Conservation (phyloP, 2,797 vertebrate genomes). For the Balearica regulorum region DNA sequence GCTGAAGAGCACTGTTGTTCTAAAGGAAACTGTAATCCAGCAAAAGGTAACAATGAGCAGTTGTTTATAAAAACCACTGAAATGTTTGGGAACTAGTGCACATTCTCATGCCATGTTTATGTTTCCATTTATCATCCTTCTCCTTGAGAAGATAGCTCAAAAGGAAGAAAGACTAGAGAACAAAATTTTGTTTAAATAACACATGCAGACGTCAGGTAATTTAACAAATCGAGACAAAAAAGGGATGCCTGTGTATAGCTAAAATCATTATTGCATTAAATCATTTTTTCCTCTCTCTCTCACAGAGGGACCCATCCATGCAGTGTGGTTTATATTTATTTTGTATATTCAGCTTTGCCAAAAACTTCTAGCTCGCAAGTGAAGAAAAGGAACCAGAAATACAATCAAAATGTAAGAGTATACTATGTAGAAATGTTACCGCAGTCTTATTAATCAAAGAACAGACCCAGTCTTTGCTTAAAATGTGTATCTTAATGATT, state of each 20-base stretch:
- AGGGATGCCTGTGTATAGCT: slow-evolving; percentile 66
- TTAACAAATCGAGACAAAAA: slow-evolving; percentile 74
- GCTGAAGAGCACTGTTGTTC: slow-evolving; percentile 63
- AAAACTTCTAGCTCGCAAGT: neutral
- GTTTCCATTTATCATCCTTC: slow-evolving; percentile 78
- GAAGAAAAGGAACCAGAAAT: slow-evolving; percentile 4
- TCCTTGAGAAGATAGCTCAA: slow-evolving; percentile 73
- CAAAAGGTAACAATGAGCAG: slow-evolving; percentile 76
- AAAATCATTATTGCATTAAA: slow-evolving; percentile 75
- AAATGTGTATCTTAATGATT: neutral
- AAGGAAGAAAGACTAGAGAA: slow-evolving; percentile 72
- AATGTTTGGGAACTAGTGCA: slow-evolving; percentile 79
- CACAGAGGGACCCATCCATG: slow-evolving; percentile 6
- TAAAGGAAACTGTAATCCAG: slow-evolving; percentile 61
- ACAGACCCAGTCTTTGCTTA: neutral
- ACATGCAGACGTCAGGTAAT: slow-evolving; percentile 73
- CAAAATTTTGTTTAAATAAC: slow-evolving; percentile 77
- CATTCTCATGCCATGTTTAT: slow-evolving; percentile 78
- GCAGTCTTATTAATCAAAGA: neutral
- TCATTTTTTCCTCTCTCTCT: slow-evolving; percentile 42
- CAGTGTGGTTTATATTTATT: slow-evolving; percentile 27
- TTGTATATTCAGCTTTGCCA: slow-evolving; percentile 41
- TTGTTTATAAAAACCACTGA: slow-evolving; percentile 77
- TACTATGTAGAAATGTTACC: neutral
- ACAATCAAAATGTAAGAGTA: neutral